phyloP scores from a whole-genome alignment of 1,140 invertebrate species.

The Periplaneta americana region DNA sequence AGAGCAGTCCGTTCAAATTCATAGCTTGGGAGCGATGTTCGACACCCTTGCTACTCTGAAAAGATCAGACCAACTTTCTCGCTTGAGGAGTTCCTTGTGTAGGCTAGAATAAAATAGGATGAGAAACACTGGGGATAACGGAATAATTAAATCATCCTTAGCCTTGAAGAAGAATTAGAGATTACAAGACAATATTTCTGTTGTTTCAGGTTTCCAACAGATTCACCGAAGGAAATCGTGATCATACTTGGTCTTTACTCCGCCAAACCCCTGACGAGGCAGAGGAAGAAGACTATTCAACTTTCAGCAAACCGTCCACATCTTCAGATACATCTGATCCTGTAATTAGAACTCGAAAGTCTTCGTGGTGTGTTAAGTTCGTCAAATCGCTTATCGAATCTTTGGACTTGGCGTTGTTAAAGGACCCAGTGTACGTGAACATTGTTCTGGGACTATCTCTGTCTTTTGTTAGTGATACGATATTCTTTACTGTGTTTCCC shows the following conservation, averaged over 20 bases:
- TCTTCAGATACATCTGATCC: neutral
- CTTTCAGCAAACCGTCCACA: neutral
- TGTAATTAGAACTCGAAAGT: neutral
- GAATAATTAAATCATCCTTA: too few relatives aligned
- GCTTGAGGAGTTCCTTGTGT: too few relatives aligned
- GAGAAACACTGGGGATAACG: too few relatives aligned
- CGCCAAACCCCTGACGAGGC: neutral
- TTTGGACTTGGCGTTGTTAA: conserved; percentile 13
- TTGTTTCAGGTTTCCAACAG: neutral
- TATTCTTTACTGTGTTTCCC: conserved; percentile 17
- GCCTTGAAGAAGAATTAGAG: too few relatives aligned
- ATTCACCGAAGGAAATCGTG: neutral
- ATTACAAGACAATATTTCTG: too few relatives aligned
- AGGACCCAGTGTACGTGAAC: conserved; percentile 14
- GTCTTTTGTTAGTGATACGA: conserved; percentile 14
- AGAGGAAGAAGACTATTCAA: conserved; percentile 1
- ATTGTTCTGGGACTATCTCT: conserved; percentile 16
- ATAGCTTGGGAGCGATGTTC: too few relatives aligned
- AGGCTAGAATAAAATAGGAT: too few relatives aligned
- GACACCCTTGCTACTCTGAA: too few relatives aligned
- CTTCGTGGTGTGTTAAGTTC: neutral
- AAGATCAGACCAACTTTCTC: too few relatives aligned
- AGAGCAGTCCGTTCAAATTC: too few relatives aligned
- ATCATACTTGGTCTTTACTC: neutral
- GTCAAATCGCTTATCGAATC: neutral